Evolutionary conservation across 2,888 invertebrate species (phyloP), one percentile per base, ranked within the genome.

Genomic region (Margaritifera margaritifera): DNA sequence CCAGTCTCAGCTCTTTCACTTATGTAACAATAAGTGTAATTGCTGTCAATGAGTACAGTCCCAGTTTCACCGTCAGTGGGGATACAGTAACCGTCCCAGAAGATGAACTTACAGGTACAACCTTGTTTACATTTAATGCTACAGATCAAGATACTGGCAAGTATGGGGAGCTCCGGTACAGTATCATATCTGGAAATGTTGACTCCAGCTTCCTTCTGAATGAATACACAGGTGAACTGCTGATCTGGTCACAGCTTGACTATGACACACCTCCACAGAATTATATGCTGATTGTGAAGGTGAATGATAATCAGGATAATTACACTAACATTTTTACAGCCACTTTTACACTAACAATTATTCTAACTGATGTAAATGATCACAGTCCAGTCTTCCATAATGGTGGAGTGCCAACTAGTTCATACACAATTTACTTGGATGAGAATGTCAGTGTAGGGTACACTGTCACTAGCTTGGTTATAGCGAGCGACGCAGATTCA

Each of bases 31-130:
- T 85, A 22, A 65, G 70, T 11, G 69, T 86, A 11, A 68, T 69
- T 20, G 84, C 84, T 52, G 60, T 81, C 4, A 86, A 86, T 69
- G 86, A 86, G 59, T 82, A 84, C 63, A 54, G 75, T 2, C 85
- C 86, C 2, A 64, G 68, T 18, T 84, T 84, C 70, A 59, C 68
- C 2, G 73, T 70, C 1, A 54, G 64, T 6, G 61, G 71, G 60
- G 79, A 77, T 63, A 72, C 80, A n/a, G 71, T 83, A 3, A 72
- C 66, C 19, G 57, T 85, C 15, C 50, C 67, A 1, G 85, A 86
- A 69, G 70, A 81, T 53, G 73, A 72, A 6, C 62, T 79, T 0
- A 66, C 80, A 6, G 83, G 84, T 27, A 80, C 75, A 15, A 58
- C 73, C 0, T 73, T 86, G 4, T 75, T 80, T 25, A 75, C 76